A percentile compares a stretch with the other conserved stretches of the same genome.
phyloP scores from a whole-genome alignment of 2,113 vertebrate genomes.

The Gambusia affinis region DNA sequence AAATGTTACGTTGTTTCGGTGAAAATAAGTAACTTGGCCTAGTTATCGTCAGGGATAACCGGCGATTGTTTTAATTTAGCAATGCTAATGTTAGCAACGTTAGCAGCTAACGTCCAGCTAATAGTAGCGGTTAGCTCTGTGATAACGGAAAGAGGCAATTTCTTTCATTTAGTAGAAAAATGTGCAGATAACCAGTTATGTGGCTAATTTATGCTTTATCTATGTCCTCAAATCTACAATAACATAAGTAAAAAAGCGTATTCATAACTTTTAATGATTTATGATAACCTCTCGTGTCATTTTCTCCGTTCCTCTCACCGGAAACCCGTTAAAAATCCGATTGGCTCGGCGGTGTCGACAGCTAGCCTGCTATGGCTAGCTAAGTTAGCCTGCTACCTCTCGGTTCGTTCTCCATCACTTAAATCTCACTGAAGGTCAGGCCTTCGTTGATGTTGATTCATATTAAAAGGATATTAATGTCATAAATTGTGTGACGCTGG shows the following conservation, averaged over 20 bases:
- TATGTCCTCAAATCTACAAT: neutral
- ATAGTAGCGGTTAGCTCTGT: neutral
- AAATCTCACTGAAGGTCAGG: constrained; percentile 63
- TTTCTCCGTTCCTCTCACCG: constrained; percentile 31
- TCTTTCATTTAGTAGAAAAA: constrained; percentile 18
- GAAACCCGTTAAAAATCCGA: constrained; percentile 36
- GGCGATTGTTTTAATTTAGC: neutral
- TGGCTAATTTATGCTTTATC: neutral
- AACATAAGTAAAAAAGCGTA: neutral
- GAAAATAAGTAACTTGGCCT: neutral
- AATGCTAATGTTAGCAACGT: constrained; percentile 60
- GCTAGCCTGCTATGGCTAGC: constrained; percentile 47
- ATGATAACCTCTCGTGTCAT: neutral
- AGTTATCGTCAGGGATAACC: constrained; percentile 1
- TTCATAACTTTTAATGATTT: neutral
- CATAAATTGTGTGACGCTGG: neutral
- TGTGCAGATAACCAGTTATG: rapidly evolving
- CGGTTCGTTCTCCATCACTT: constrained; percentile 60
- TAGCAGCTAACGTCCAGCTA: constrained; percentile 40
- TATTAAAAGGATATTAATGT: neutral
- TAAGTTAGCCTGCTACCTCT: constrained; percentile 63
- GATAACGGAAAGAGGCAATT: constrained; percentile 10
- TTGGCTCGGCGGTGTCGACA: constrained; percentile 14
- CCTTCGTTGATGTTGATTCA: neutral
- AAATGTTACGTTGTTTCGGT: neutral